Conservation (phyloP, 2,797 vertebrate species). For the Euthynnus affinis region DNA sequence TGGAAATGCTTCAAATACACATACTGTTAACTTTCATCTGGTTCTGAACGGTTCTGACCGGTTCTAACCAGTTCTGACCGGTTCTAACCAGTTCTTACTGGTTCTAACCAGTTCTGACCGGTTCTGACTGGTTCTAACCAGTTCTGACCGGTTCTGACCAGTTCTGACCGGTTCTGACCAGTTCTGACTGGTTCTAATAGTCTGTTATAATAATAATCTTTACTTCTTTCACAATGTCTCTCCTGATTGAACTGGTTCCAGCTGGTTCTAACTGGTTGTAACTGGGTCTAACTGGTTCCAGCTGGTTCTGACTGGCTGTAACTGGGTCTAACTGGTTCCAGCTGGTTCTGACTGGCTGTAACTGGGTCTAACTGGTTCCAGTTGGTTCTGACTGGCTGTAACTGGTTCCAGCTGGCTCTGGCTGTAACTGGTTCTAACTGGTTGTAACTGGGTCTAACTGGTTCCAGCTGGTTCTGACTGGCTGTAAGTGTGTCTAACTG, state of each 20-base stretch:
- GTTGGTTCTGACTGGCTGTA: conserved; percentile 10
- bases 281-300: neutral
- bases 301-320: no score
- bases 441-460: neutral
- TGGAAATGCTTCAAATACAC: neutral
- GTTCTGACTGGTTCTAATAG: neutral
- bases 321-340: no score
- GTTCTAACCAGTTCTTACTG: no score
- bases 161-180: neutral
- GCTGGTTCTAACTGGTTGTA: neutral
- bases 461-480: neutral
- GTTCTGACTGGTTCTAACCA: neutral
- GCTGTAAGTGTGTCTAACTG: neutral
- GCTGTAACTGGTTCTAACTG: neutral
- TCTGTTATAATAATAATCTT: no score
- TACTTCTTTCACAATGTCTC: no score
- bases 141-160: neutral
- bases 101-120: neutral
- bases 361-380: no score
- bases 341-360: no score
- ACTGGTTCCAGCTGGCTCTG: neutral
- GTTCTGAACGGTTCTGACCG: neutral
- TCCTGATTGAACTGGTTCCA: neutral
- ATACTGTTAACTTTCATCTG: neutral
- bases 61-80: neutral